A percentile compares a stretch with the other conserved stretches of the same genome.
phyloP scores from a whole-genome alignment of 2,797 vertebrate species.

The Coregonus ussuriensis region DNA sequence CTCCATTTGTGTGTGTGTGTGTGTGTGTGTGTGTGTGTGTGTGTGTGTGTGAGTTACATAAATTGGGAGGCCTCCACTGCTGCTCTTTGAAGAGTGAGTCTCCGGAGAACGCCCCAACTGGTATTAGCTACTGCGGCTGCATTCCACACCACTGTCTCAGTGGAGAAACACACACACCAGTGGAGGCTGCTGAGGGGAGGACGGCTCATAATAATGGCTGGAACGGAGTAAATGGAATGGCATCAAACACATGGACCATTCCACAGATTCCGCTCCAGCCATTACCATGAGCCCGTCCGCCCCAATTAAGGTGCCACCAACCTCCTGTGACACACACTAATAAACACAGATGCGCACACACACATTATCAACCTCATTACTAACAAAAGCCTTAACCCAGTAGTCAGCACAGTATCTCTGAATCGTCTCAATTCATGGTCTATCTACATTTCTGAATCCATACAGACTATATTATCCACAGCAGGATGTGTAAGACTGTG shows the following conservation, averaged over 20 bases:
- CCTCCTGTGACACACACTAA: constrained; percentile 25
- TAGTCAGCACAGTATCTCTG: no score
- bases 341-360: constrained; percentile 21
- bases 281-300: no score
- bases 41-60: not conserved
- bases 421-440: not conserved
- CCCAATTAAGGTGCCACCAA: no score
- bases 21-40: not conserved
- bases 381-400: not conserved
- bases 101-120: not conserved
- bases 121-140: not conserved
- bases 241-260: no score
- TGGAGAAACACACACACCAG: constrained; percentile 17
- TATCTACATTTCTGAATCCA: not conserved
- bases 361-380: not conserved
- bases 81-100: constrained; percentile 1
- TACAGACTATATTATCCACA: not conserved
- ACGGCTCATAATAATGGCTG: no score
- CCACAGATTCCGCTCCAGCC: no score
- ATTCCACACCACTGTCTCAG: not conserved
- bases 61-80: not conserved
- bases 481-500: not conserved
- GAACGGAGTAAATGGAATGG: no score
- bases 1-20: not conserved
- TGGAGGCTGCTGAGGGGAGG: no score